phyloP scores from a whole-genome alignment of 2,888 invertebrate species.

The Neocrepidodera transversa region DNA sequence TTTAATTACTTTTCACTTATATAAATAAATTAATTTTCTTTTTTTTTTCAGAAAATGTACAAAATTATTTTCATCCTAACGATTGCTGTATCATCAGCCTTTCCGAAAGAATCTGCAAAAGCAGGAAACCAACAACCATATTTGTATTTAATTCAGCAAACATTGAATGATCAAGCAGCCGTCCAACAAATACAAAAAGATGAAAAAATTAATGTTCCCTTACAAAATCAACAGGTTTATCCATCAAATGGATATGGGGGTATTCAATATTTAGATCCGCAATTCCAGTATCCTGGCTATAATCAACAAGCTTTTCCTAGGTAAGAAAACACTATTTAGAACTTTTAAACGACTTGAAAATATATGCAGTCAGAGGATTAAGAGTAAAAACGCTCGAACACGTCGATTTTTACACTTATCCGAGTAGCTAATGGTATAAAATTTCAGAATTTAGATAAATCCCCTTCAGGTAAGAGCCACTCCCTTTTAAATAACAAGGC shows the following conservation, averaged over 20 bases:
- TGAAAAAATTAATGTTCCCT: slow-evolving; percentile 5
- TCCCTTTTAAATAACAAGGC: too few relatives aligned
- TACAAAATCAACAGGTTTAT: slow-evolving; percentile 21
- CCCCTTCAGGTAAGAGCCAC: too few relatives aligned
- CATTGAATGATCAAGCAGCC: background rate
- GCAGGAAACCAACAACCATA: slow-evolving; percentile 2
- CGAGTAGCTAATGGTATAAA: too few relatives aligned
- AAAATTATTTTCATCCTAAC: background rate
- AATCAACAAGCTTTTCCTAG: slow-evolving; percentile 43
- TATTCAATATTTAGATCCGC: slow-evolving; percentile 39
- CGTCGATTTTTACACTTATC: too few relatives aligned
- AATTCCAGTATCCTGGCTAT: slow-evolving; percentile 41
- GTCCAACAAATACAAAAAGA: slow-evolving; percentile 22
- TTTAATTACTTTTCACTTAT: too few relatives aligned
- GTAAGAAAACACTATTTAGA: too few relatives aligned
- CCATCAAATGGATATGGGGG: slow-evolving; percentile 14
- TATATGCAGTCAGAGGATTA: too few relatives aligned
- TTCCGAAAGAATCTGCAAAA: slow-evolving; percentile 4
- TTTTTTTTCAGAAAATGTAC: slow-evolving; percentile 14
- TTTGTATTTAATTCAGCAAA: slow-evolving; percentile 9
- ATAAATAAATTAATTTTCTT: background rate
- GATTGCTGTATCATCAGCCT: background rate
- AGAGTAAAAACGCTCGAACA: too few relatives aligned
- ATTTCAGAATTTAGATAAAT: too few relatives aligned
- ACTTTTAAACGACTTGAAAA: too few relatives aligned